These are phyloP conservation scores for Diplazon laetatorius DNA, from an alignment of 2,888 invertebrate species.

Conservation along the genomic window DNA sequence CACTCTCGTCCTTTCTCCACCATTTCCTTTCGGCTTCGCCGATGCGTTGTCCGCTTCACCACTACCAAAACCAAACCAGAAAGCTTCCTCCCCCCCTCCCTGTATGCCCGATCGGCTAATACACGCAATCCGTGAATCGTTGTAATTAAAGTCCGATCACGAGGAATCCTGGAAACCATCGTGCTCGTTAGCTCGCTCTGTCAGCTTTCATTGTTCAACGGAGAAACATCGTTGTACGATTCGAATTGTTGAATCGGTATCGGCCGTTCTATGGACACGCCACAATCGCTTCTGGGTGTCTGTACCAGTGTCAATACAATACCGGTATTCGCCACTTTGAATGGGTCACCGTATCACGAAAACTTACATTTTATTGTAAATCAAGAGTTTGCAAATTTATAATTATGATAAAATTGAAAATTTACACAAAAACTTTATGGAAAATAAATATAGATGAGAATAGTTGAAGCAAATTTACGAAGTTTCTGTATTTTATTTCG, in stretches of 20 bases:
- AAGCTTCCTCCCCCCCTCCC: constrained; percentile 18
- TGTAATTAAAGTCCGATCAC: constrained; percentile 70
- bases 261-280: background rate
- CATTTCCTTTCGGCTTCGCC: constrained; percentile 41
- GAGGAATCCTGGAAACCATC: constrained; percentile 53
- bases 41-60: constrained; percentile 38
- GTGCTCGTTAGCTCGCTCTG: constrained; percentile 51
- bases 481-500: no score
- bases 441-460: no score
- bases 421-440: no score
- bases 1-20: constrained; percentile 20
- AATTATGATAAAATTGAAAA: no score
- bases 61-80: constrained; percentile 43
- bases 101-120: constrained; percentile 54
- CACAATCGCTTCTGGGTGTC: background rate
- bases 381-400: no score
- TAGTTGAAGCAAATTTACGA: no score
- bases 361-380: no score
- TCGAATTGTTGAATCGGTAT: constrained; percentile 14
- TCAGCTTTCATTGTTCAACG: background rate
- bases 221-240: background rate
- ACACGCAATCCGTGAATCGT: constrained; percentile 67
- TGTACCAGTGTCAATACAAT: no score
- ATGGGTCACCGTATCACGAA: no score
- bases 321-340: background rate